Base-by-base conservation (phyloP, 2,888 invertebrate genomes). In the Meiosimyza platycephala region DNA sequence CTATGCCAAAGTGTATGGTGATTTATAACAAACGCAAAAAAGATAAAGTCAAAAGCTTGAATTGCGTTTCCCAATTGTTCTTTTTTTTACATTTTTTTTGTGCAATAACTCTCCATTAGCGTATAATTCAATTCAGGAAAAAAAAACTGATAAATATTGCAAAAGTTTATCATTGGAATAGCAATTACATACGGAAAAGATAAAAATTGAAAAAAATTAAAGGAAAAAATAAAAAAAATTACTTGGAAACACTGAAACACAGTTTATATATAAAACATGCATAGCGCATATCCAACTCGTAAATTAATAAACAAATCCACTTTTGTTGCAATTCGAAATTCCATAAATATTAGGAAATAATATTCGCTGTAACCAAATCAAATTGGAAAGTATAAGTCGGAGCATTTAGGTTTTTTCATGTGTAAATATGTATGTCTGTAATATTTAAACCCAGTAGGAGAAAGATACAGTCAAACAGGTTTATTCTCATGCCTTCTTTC, bases 141-240 rank as follows among this genome's bases (percentile, higher is more conserved):
- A 57, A 72, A 9, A 6, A 68, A 40, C 64, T 55, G 55, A 54
- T 57, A 63, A 69, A 72, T 69, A 64, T 68, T 69, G 64, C 55
- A 57, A 64, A 64, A 59, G 68, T 57, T 54, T 72, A 68, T 72
- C 63, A 59, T 51, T 11, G 40, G 48, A 70, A 16, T 54, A 51
- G 52, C 54, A 67, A 40, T 40, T 40, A 40, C 40, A 40, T 40
- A 9, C 40, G 9, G 9, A 40, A 67, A 54, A 66, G 40, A 33
- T 52, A 47, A 40, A 40, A 40, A 54, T 62, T 67, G 28, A 52
- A 65, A 55, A 72, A 59, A 40, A 66, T 22, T 22, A 22, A 2
- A 22, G 22, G 2, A 22, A 22, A 2, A 22, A 22, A 22, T 22
- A 60, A 48, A 59, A n/a, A 22, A 7, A 70, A 28, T 51, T 18